These are phyloP conservation scores for Picus viridis DNA, from an alignment of 2,797 vertebrate genomes.

Conservation along the genomic window DNA sequence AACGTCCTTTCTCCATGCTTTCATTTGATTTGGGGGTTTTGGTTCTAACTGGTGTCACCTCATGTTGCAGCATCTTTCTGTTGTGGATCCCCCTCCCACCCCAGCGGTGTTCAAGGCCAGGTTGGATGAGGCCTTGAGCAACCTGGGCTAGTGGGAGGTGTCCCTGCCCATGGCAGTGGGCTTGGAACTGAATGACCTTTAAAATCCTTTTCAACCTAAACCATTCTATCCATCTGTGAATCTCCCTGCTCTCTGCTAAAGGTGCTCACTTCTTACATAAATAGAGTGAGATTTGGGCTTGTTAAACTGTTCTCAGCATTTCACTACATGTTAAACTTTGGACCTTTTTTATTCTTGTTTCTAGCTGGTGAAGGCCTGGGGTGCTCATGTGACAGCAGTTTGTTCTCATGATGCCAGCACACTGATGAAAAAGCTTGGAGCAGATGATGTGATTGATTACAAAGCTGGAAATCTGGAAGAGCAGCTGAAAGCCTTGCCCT, in stretches of 20 bases:
- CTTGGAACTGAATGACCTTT: no score
- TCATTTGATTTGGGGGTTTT: background rate
- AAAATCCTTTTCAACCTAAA: no score
- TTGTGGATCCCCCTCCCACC: background rate
- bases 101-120: no score
- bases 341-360: background rate
- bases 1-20: background rate
- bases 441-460: constrained; percentile 91
- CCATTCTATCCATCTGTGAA: no score
- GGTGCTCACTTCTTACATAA: background rate
- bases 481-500: constrained; percentile 82
- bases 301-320: background rate
- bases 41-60: background rate
- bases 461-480: constrained; percentile 82
- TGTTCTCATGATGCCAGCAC: constrained; percentile 89
- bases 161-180: no score
- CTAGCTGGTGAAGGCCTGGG: constrained; percentile 94
- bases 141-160: no score
- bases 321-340: background rate
- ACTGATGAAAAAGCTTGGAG: constrained; percentile 87
- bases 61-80: background rate
- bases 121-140: no score
- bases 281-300: background rate
- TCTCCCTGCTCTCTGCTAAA: no score
- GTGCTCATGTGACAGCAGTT: constrained; percentile 92